Evolutionary conservation across 37 sponge, comb jelly and placozoan species (phyloP), one percentile per base, ranked within the genome.

Genomic region (Hormiphora californensis): DNA sequence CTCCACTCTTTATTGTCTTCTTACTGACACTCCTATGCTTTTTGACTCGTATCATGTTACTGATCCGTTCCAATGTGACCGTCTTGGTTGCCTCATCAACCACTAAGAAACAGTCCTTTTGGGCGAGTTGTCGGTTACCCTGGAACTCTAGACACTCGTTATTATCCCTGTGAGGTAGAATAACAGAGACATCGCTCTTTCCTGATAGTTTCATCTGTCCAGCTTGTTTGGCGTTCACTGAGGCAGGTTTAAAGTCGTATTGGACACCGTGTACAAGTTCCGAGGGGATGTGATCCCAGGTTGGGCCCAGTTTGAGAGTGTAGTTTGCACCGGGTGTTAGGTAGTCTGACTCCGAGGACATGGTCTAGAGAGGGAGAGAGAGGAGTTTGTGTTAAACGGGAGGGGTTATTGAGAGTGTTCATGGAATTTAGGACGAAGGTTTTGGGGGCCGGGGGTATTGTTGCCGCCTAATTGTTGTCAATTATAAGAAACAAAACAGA

Each of bases 201-300:
- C 61, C 61, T 73, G 40, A 43, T 3, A 41, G 15, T 46, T 41
- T 37, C 81, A 73, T 73, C 23, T 73, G 81, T 1, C 81, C 81
- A 11, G 81, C 46, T 17, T 73, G 81, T 7, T 43, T 43, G 44
- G 81, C 46, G 46, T 73, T 46, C 28, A 73, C 43, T 43, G 81
- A 73, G 36, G 81, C 81, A 33, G 81, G 81, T 73, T 73, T 73
- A 21, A 73, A 73, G 81, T 73, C 81, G 44, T 73, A 73, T 41
- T 73, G 81, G 0, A 73, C 81, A 2, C 46, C 81, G 46, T 73
- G 81, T 19, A 73, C 43, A 0, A 73, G 44, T n/a, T 73, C 81
- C 7, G 81, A n/a, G 46, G 81, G 81, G 3, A 73, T 73, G 21
- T 73, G 32, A 17, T 73, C 81, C 81, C 81, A 73, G 32, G 81